Conservation (phyloP, 2,797 vertebrate genomes). For the Scolopax bukidnonensis region DNA sequence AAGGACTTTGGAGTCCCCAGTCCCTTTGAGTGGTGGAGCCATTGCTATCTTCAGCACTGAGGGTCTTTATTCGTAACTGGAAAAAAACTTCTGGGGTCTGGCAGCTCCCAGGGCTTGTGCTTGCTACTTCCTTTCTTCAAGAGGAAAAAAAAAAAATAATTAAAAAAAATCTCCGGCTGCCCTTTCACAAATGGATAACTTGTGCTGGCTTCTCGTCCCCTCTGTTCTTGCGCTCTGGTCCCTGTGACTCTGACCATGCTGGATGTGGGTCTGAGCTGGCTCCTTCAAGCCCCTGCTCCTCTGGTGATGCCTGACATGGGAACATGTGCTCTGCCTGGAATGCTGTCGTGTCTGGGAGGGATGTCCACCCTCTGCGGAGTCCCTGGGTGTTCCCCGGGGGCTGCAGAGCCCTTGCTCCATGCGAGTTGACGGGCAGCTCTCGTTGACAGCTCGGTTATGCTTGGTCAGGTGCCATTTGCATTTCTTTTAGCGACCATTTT, state of each 20-base stretch:
- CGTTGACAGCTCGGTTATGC: constrained; percentile 19
- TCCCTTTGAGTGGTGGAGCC: not conserved
- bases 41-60: not conserved
- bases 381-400: not conserved
- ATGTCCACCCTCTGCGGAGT: rapidly evolving
- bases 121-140: not conserved
- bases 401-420: not conserved
- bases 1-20: not conserved
- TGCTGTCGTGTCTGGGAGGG: not conserved
- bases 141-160: not conserved
- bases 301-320: not conserved
- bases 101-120: not conserved
- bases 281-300: not conserved
- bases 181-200: not conserved
- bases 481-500: constrained; percentile 18
- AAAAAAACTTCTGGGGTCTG: not conserved
- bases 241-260: not conserved
- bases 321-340: not conserved
- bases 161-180: not conserved
- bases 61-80: not conserved
- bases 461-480: constrained; percentile 32
- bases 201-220: not conserved
- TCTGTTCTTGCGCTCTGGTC: not conserved
- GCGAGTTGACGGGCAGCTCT: not conserved
- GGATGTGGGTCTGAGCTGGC: not conserved